These are phyloP conservation scores for Peribatodes rhomboidaria DNA, from an alignment of 2,888 invertebrate species.

Conservation along the genomic window DNA sequence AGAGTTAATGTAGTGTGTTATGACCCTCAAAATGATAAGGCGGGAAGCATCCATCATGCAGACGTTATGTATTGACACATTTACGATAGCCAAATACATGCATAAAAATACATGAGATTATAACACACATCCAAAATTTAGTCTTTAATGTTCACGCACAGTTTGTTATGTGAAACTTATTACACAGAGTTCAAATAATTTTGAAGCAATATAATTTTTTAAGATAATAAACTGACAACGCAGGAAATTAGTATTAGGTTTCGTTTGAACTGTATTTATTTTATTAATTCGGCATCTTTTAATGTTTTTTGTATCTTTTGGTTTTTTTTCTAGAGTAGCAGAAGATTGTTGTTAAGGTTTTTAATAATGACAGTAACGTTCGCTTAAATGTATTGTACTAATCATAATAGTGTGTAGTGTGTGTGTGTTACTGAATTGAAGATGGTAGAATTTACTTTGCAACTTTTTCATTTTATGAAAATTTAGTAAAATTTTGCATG, in stretches of 20 bases:
- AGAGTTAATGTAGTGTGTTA: slow-evolving; percentile 7
- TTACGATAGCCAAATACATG: slow-evolving; percentile 52
- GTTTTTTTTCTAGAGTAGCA: not conserved
- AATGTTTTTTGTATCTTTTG: slow-evolving; percentile 13
- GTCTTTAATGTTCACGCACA: slow-evolving; percentile 26
- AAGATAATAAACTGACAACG: slow-evolving; percentile 28
- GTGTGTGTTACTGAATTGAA: too few species aligned
- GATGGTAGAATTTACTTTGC: too few species aligned
- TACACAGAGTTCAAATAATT: slow-evolving; percentile 16
- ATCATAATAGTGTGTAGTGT: too few species aligned
- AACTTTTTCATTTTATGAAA: too few species aligned
- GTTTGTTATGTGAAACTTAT: slow-evolving; percentile 21
- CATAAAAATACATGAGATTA: slow-evolving; percentile 39
- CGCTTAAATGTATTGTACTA: too few species aligned
- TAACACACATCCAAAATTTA: slow-evolving; percentile 28
- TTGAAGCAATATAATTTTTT: slow-evolving; percentile 18
- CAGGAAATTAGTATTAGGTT: slow-evolving; percentile 27
- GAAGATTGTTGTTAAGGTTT: too few species aligned
- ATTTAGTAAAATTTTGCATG: too few species aligned
- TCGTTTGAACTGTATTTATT: slow-evolving; percentile 32
- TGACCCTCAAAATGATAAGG: not conserved
- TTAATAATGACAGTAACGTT: too few species aligned
- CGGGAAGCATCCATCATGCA: slow-evolving; percentile 59
- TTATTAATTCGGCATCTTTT: slow-evolving; percentile 2
- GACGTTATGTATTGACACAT: slow-evolving; percentile 60